Percentiles rank a stretch among this genome's conserved stretches.
Evolutionary conservation across 2,113 vertebrate genomes (phyloP).

Genomic region (Gnathonemus echidnorhynchus): DNA sequence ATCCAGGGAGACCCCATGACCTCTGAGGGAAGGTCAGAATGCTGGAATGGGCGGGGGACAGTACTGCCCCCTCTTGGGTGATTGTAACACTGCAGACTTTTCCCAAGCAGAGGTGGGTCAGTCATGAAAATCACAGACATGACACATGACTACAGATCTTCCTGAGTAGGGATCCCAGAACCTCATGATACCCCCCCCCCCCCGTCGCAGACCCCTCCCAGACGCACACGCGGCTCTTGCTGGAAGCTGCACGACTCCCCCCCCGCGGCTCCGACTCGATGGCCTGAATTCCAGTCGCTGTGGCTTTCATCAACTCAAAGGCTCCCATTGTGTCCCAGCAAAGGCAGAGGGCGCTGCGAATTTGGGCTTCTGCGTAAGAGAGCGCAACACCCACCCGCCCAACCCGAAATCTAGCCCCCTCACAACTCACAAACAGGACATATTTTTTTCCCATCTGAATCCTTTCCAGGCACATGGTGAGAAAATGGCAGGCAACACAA

Average conservation of each 20-base stretch:
- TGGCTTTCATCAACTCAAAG: slow-evolving; percentile 52
- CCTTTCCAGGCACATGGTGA: background rate
- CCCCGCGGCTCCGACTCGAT: slow-evolving; percentile 9
- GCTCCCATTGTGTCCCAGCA: slow-evolving; percentile 50
- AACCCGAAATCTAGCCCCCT: background rate
- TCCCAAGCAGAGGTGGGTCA: background rate
- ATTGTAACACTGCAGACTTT: background rate
- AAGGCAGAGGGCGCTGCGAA: slow-evolving; percentile 26
- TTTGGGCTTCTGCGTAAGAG: background rate
- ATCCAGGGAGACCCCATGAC: background rate
- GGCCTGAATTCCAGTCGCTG: slow-evolving; percentile 48
- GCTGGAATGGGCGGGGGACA: background rate
- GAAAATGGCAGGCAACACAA: background rate
- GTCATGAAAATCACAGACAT: background rate
- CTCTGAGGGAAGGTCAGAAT: background rate
- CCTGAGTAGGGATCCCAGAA: background rate
- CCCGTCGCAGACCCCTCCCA: background rate
- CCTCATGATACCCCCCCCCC: background rate
- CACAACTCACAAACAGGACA: background rate
- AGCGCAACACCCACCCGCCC: background rate
- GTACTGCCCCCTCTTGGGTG: background rate
- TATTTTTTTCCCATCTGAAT: background rate
- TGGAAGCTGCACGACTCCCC: background rate
- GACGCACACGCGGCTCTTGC: background rate
- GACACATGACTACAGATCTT: background rate